Evolutionary conservation across 2,888 invertebrate genomes (phyloP).

Genomic region (Parthenolecanium corni): DNA sequence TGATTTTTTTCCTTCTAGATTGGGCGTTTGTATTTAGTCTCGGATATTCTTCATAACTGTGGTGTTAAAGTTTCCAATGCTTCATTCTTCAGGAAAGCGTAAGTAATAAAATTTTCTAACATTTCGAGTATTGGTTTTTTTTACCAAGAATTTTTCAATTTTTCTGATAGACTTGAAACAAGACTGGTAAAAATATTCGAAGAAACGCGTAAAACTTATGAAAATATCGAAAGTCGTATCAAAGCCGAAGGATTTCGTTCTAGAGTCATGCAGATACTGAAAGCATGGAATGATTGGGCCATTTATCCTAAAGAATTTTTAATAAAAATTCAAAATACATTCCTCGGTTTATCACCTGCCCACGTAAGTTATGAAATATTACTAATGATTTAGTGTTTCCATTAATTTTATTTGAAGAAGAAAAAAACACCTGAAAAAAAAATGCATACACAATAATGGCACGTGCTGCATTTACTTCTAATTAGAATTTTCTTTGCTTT

Average conservation of each 20-base stretch:
- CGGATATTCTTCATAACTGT: conserved; percentile 94
- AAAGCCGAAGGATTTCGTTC: conserved; percentile 95
- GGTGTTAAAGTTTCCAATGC: conserved; percentile 93
- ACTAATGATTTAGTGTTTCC: neutral
- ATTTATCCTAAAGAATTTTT: conserved; percentile 90
- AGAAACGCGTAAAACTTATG: conserved; percentile 58
- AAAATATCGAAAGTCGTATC: conserved; percentile 64
- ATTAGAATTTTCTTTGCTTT: too few species aligned
- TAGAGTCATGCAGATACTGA: conserved; percentile 74
- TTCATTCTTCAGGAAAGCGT: conserved; percentile 80
- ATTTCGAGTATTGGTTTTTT: neutral
- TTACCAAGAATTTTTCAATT: neutral
- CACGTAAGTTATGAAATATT: conserved; percentile 15
- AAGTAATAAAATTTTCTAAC: conserved; percentile 38
- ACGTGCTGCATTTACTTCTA: too few species aligned
- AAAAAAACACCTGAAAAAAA: too few species aligned
- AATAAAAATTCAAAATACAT: conserved; percentile 73
- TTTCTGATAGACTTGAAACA: conserved; percentile 58
- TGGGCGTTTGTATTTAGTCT: conserved; percentile 84
- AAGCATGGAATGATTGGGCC: conserved; percentile 96
- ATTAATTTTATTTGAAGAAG: too few species aligned
- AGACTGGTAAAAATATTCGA: conserved; percentile 67
- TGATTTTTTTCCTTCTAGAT: conserved; percentile 42
- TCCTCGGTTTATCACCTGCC: conserved; percentile 56
- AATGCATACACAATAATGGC: too few species aligned